Evolutionary conservation across 2,888 invertebrate genomes (phyloP).

Genomic region (Mactromeris polynyma): DNA sequence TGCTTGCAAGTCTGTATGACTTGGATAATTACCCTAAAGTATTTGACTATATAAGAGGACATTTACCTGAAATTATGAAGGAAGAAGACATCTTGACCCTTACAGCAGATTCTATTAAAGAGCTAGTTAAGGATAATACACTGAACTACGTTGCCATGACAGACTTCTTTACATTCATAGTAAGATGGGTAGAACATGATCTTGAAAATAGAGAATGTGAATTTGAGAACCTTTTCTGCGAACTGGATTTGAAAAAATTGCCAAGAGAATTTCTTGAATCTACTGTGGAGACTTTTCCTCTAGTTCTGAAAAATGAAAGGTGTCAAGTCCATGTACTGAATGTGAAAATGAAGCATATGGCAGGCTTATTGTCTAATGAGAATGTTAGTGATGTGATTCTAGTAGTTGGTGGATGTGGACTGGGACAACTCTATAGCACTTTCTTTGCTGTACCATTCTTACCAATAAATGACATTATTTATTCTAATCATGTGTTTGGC

Average conservation of each 20-base stretch:
- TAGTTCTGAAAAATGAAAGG: conserved; percentile 68
- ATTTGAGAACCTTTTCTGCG: conserved; percentile 76
- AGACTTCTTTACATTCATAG: conserved; percentile 77
- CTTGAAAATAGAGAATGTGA: conserved; percentile 56
- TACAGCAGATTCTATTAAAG: conserved; percentile 75
- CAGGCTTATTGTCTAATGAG: conserved; percentile 70
- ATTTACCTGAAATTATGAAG: conserved; percentile 77
- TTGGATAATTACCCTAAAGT: conserved; percentile 76
- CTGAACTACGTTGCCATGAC: conserved; percentile 75
- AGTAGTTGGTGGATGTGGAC: conserved; percentile 75
- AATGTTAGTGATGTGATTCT: conserved; percentile 72
- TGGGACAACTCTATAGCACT: conserved; percentile 70
- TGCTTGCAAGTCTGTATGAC: conserved; percentile 78
- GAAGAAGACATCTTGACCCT: conserved; percentile 75
- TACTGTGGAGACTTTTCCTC: conserved; percentile 64
- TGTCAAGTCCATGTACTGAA: conserved; percentile 74
- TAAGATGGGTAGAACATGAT: conserved; percentile 77
- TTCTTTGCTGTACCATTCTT: conserved; percentile 70
- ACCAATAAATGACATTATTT: conserved; percentile 70
- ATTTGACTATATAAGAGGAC: conserved; percentile 74
- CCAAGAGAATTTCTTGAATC: conserved; percentile 65
- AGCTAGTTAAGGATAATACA: conserved; percentile 73
- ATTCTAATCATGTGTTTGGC: conserved; percentile 74
- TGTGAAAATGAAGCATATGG: conserved; percentile 72
- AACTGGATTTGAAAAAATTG: conserved; percentile 73